Percentiles rank a stretch among this genome's conserved stretches.
Conservation (phyloP, 2,888 invertebrate genomes). For the Orgyia antiqua region DNA sequence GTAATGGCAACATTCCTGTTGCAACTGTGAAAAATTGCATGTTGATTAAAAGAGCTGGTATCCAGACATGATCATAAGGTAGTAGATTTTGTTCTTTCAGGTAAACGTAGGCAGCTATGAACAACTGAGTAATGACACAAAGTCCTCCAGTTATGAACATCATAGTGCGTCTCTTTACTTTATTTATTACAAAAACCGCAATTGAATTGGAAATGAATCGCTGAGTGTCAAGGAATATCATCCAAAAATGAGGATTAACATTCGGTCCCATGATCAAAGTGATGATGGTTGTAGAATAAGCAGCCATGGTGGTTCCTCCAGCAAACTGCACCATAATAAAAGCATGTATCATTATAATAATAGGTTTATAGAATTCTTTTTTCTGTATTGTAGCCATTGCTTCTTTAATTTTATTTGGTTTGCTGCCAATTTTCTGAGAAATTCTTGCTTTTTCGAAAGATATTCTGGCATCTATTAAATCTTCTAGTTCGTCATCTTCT, state of each 20-base stretch:
- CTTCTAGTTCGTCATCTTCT: slow-evolving; percentile 50
- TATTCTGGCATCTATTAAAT: slow-evolving; percentile 44
- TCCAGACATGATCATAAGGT: slow-evolving; percentile 50
- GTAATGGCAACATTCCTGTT: slow-evolving; percentile 80
- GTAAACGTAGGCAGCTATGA: slow-evolving; percentile 64
- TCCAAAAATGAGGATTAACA: slow-evolving; percentile 80
- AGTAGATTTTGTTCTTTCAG: slow-evolving; percentile 31
- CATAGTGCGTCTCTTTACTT: slow-evolving; percentile 77
- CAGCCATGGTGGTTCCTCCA: slow-evolving; percentile 82
- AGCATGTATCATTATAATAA: slow-evolving; percentile 76
- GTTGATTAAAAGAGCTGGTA: slow-evolving; percentile 68
- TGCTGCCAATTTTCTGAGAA: slow-evolving; percentile 16
- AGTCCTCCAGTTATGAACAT: slow-evolving; percentile 77
- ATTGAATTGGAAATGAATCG: slow-evolving; percentile 77
- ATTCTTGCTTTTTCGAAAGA: slow-evolving; percentile 33
- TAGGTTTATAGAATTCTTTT: slow-evolving; percentile 75
- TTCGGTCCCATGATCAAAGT: slow-evolving; percentile 72
- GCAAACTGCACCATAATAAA: slow-evolving; percentile 81
- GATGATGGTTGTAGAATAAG: slow-evolving; percentile 81
- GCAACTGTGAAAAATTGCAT: slow-evolving; percentile 75
- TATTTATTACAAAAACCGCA: slow-evolving; percentile 78
- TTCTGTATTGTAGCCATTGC: slow-evolving; percentile 36
- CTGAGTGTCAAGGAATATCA: slow-evolving; percentile 80
- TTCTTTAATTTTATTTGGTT: slow-evolving; percentile 19
- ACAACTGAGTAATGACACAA: slow-evolving; percentile 73